Percentiles rank a stretch among this genome's conserved stretches.
Evolutionary conservation across 2,888 invertebrate species (phyloP).

Genomic region (Amblyjoppa fuscipennis): DNA sequence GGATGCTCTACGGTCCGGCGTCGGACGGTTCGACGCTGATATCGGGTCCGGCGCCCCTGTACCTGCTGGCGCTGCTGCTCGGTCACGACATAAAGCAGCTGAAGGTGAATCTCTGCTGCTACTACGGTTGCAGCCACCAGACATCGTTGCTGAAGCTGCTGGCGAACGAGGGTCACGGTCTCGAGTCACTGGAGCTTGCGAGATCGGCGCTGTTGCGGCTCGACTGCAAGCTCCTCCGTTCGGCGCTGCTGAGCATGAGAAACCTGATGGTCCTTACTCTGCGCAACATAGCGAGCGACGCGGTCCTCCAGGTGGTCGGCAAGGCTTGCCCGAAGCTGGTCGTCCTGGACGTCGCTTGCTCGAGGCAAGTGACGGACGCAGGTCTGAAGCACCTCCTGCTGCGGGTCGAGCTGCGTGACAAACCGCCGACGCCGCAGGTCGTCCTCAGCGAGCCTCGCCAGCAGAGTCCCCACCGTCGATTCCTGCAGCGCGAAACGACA

Average conservation of each 20-base stretch:
- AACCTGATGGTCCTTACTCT: constrained; percentile 82
- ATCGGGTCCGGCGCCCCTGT: constrained; percentile 83
- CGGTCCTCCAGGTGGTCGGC: constrained; percentile 83
- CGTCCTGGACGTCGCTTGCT: constrained; percentile 84
- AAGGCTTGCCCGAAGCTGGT: constrained; percentile 83
- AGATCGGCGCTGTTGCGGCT: constrained; percentile 83
- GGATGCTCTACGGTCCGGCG: constrained; percentile 81
- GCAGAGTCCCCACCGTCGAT: constrained; percentile 14
- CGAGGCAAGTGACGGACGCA: constrained; percentile 84
- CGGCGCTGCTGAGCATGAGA: constrained; percentile 82
- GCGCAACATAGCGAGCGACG: constrained; percentile 84
- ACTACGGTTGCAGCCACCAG: constrained; percentile 85
- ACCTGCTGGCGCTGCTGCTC: constrained; percentile 83
- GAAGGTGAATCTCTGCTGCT: constrained; percentile 84
- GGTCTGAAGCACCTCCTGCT: constrained; percentile 84
- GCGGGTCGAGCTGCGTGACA: constrained; percentile 83
- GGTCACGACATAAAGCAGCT: constrained; percentile 83
- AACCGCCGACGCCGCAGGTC: constrained; percentile 65
- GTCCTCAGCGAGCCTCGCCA: neutral
- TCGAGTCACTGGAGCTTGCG: constrained; percentile 83
- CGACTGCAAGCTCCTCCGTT: constrained; percentile 82
- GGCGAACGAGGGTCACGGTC: constrained; percentile 82
- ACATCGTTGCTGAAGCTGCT: constrained; percentile 83
- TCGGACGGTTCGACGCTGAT: constrained; percentile 82
- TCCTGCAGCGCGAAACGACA: constrained; percentile 71